Evolutionary conservation across 2,888 invertebrate genomes (phyloP), one percentile per base, ranked within the genome.

Genomic region (Boloria selene): DNA sequence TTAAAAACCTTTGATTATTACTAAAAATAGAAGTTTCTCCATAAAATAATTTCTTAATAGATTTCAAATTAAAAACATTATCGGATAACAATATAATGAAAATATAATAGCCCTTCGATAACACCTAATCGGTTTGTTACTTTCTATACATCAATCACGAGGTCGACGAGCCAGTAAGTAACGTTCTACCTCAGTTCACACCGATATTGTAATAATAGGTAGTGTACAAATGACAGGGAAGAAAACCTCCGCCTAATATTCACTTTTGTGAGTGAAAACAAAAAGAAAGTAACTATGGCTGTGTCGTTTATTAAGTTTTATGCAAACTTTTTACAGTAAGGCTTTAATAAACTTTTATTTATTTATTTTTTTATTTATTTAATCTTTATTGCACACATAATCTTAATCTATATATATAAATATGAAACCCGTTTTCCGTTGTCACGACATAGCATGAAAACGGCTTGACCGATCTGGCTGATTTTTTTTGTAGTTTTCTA

Each of bases 81-180:
- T 44, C 56, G 61, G 68, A 70, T 65, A 72, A 69, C 69, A 70
- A 73, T 68, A 68, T 72, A 75, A 72, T 73, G 69, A 73, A 73
- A 72, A 70, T 72, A 71, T 76, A 75, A 74, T 68, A 72, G 74
- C 67, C 65, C 70, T 75, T 72, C 72, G 77, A 78, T 78, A 80
- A 75, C 73, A 75, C 74, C 70, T 74, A 82, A 82, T 82, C 77
- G 77, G 76, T 78, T 78, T 80, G 76, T 75, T 78, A 84, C 90
- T 90, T 90, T 90, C 90, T 87, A 88, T 75, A 74, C 84, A 88
- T 90, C 86, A 83, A 88, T 90, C 88, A 87, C 75, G 72, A 74
- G 80, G 75, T 81, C 76, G 75, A 66, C 71, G 72, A 75, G 76
- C 68, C 75, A 72, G 78, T 80, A 80, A 78, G 78, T 80, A 80